A percentile compares a stretch with the other conserved stretches of the same genome.
Conservation (phyloP, 1,140 invertebrate species). For the Homalodisca vitripennis region DNA sequence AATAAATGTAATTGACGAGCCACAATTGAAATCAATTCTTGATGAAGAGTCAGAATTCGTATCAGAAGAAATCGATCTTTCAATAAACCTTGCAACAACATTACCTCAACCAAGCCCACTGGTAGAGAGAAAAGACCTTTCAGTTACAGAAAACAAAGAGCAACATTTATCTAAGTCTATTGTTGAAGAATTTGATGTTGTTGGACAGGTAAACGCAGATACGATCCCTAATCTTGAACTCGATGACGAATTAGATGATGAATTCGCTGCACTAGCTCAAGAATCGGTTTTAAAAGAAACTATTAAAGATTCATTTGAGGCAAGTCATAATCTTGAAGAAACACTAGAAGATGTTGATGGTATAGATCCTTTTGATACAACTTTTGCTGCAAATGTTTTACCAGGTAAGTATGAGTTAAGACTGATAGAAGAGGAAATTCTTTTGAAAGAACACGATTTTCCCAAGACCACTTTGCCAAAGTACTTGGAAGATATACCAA, state of each 20-base stretch:
- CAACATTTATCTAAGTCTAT: slow-evolving; percentile 4
- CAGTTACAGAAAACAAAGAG: background rate
- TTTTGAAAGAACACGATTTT: slow-evolving; percentile 36
- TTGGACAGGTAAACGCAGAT: background rate
- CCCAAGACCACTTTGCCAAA: background rate
- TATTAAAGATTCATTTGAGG: slow-evolving; percentile 31
- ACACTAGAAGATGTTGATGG: slow-evolving; percentile 43
- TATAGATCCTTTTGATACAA: slow-evolving; percentile 83
- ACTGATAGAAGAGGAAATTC: slow-evolving; percentile 60
- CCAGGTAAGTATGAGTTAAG: slow-evolving; percentile 64
- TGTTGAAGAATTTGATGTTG: slow-evolving; percentile 28
- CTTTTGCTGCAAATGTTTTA: slow-evolving; percentile 74
- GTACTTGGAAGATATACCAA: slow-evolving; percentile 16
- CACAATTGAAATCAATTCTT: slow-evolving; percentile 62
- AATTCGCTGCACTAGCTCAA: slow-evolving; percentile 70
- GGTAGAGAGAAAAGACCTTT: slow-evolving; percentile 14
- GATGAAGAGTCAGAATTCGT: slow-evolving; percentile 63
- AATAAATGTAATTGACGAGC: slow-evolving; percentile 43
- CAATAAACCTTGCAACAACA: slow-evolving; percentile 30
- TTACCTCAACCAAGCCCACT: slow-evolving; percentile 19
- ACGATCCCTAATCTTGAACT: slow-evolving; percentile 20
- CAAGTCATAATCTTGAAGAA: background rate
- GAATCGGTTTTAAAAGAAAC: slow-evolving; percentile 61
- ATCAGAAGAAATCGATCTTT: slow-evolving; percentile 31
- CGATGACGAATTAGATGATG: slow-evolving; percentile 60